A percentile compares a stretch with the other conserved stretches of the same genome.
Evolutionary conservation across 2,113 vertebrate species (phyloP).

Genomic region (Lophotis ruficrista): DNA sequence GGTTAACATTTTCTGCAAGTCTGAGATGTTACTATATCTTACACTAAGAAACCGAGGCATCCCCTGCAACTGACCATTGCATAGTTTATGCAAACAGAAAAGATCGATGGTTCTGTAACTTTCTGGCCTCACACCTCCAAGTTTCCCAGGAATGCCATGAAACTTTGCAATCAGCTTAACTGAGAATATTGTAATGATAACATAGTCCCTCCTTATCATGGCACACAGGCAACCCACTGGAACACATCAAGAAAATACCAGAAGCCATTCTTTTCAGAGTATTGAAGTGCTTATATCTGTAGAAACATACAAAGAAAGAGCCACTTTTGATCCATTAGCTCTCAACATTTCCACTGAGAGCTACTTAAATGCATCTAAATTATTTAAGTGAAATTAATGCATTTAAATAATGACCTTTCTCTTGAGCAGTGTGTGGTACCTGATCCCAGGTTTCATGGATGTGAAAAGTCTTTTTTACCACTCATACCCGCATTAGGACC

Average conservation of each 20-base stretch:
- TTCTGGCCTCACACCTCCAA: neutral
- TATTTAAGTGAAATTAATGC: neutral
- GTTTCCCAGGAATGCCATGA: neutral
- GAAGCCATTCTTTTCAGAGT: neutral
- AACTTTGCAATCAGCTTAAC: neutral
- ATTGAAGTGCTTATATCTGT: neutral
- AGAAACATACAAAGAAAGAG: neutral
- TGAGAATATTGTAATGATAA: neutral
- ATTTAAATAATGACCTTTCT: neutral
- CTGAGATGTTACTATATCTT: neutral
- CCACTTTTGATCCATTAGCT: neutral
- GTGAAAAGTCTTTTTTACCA: neutral
- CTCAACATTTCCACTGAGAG: neutral
- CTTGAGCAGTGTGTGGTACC: neutral
- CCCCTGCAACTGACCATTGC: neutral
- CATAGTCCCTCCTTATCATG: rapidly evolving
- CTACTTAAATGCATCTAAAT: neutral
- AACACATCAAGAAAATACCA: neutral
- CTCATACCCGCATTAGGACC: neutral
- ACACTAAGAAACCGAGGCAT: neutral
- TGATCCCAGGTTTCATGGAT: neutral
- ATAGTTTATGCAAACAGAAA: neutral
- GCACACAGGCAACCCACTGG: neutral
- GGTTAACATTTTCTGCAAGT: neutral
- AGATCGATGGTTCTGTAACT: neutral